Conservation (phyloP, 2,888 invertebrate species). For the Clunio marinus region DNA sequence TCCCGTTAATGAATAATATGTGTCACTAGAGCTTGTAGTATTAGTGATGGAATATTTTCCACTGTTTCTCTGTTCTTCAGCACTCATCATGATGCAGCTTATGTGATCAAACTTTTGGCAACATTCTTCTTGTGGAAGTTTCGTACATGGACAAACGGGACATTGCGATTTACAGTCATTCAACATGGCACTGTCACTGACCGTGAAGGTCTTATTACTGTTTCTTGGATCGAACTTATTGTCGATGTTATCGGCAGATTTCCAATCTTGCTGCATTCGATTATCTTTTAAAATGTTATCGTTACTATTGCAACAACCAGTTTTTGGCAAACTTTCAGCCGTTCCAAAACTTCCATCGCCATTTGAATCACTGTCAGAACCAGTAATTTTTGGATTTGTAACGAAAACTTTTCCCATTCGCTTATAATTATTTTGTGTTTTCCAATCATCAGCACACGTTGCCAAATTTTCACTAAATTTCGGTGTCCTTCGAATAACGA, state of each 20-base stretch:
- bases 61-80: conserved; percentile 15
- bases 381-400: conserved; percentile 48
- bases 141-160: conserved; percentile 47
- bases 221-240: conserved; percentile 48
- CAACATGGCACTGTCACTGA: conserved; percentile 50
- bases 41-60: conserved; percentile 41
- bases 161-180: conserved; percentile 46
- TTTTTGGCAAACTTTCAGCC: conserved; percentile 50
- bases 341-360: conserved; percentile 55
- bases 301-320: conserved; percentile 43
- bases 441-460: conserved; percentile 62
- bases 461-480: conserved; percentile 62
- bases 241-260: conserved; percentile 57
- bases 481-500: conserved; percentile 61
- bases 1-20: conserved; percentile 46
- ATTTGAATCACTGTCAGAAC: conserved; percentile 45
- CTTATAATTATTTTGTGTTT: conserved; percentile 56
- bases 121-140: conserved; percentile 42
- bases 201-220: conserved; percentile 45
- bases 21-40: conserved; percentile 47
- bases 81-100: conserved; percentile 42
- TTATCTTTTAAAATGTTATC: conserved; percentile 41
- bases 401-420: conserved; percentile 54
- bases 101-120: conserved; percentile 46
- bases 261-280: conserved; percentile 48